phyloP scores from a whole-genome alignment of 2,797 vertebrate genomes.

The Danio albolineatus region DNA sequence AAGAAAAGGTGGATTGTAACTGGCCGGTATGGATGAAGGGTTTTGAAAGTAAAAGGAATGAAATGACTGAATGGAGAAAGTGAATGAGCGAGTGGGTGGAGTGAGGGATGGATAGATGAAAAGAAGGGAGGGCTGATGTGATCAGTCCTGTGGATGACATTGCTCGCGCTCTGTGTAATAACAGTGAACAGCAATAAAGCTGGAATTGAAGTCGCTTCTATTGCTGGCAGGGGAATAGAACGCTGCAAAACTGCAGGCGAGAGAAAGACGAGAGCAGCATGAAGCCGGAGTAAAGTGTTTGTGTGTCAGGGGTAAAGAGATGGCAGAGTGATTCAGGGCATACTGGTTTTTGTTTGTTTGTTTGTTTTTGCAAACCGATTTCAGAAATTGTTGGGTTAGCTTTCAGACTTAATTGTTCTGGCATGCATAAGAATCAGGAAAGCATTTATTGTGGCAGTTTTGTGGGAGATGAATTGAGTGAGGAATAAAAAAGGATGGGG shows the following conservation, averaged over 20 bases:
- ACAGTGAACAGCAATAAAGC: slow-evolving; percentile 75
- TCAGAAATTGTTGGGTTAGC: slow-evolving; percentile 37
- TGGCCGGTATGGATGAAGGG: not conserved
- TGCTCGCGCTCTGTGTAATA: slow-evolving; percentile 65
- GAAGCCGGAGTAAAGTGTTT: slow-evolving; percentile 38
- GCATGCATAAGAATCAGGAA: slow-evolving; percentile 29
- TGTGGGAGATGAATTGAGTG: not conserved
- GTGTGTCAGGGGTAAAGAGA: slow-evolving; percentile 22
- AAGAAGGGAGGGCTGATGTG: slow-evolving; percentile 44
- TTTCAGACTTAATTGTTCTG: slow-evolving; percentile 47
- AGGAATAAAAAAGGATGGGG: slow-evolving; percentile 15
- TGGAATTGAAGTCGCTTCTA: slow-evolving; percentile 68
- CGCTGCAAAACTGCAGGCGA: slow-evolving; percentile 18
- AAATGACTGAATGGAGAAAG: slow-evolving; percentile 2
- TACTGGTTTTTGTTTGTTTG: slow-evolving; percentile 7
- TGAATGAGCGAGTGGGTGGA: not conserved
- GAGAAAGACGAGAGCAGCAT: slow-evolving; percentile 52
- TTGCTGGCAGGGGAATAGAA: slow-evolving; percentile 69
- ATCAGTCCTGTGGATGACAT: slow-evolving; percentile 63
- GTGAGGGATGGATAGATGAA: slow-evolving; percentile 12
- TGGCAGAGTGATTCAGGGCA: slow-evolving; percentile 8
- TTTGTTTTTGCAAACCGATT: slow-evolving; percentile 22
- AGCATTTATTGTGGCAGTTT: slow-evolving; percentile 16
- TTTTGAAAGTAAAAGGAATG: slow-evolving; percentile 6
- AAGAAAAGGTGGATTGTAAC: not conserved